These are phyloP conservation scores for Dreissena polymorpha DNA, from an alignment of 1,140 invertebrate genomes.

Conservation along the genomic window DNA sequence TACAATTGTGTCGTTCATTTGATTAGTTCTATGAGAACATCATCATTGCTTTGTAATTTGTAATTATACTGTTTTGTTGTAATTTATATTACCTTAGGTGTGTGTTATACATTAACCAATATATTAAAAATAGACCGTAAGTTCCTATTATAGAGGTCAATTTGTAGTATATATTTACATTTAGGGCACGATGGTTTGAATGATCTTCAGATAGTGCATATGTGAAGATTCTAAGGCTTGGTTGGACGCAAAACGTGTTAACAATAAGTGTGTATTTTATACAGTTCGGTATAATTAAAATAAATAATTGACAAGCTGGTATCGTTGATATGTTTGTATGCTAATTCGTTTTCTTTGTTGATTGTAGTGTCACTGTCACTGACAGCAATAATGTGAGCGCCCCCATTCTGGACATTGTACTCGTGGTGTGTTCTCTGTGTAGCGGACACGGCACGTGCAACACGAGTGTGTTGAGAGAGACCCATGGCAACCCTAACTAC, in stretches of 20 bases:
- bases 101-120: too few species aligned
- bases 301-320: neutral
- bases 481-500: constrained; percentile 22
- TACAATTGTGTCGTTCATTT: too few species aligned
- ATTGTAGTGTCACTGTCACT: constrained; percentile 1
- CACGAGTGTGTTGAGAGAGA: constrained; percentile 20
- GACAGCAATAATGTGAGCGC: constrained; percentile 24
- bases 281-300: neutral
- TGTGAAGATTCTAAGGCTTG: neutral
- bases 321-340: neutral
- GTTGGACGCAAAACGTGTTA: neutral
- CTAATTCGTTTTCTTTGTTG: neutral
- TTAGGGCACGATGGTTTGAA: too few species aligned
- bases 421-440: constrained; percentile 45
- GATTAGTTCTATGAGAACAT: too few species aligned
- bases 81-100: too few species aligned
- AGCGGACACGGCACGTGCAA: constrained; percentile 26
- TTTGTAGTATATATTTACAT: too few species aligned
- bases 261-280: neutral
- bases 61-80: too few species aligned
- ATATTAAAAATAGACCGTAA: too few species aligned
- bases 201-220: neutral
- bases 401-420: constrained; percentile 19
- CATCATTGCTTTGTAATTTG: too few species aligned
- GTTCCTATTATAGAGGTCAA: too few species aligned